These are phyloP conservation scores for Passer domesticus DNA, from an alignment of 2,113 vertebrate genomes.

Conservation along the genomic window DNA sequence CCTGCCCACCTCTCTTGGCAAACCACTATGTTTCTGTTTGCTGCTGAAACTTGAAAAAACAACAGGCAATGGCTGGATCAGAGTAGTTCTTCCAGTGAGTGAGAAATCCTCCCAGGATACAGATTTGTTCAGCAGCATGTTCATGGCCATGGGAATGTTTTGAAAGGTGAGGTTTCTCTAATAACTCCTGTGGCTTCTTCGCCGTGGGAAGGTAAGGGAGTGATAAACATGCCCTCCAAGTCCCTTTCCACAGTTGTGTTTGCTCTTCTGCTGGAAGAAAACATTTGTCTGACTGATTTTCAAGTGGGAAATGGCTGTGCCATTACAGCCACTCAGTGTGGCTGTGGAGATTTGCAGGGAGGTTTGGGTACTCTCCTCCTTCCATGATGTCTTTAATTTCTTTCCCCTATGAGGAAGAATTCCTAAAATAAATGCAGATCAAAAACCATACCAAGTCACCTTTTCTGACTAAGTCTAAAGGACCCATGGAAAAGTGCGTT, in stretches of 20 bases:
- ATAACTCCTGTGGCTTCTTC: constrained; percentile 51
- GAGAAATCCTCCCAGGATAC: constrained; percentile 30
- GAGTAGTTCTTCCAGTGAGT: background rate
- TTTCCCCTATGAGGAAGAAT: background rate
- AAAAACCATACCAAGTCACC: background rate
- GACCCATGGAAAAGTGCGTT: background rate
- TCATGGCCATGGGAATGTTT: constrained; percentile 53
- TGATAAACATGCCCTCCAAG: background rate
- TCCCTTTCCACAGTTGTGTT: constrained; percentile 12
- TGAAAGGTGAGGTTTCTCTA: constrained; percentile 48
- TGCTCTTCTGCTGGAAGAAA: constrained; percentile 26
- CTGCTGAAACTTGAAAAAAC: constrained; percentile 27
- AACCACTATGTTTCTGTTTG: constrained; percentile 28
- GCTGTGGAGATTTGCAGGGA: background rate
- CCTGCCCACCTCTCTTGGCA: constrained; percentile 35
- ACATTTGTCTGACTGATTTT: background rate
- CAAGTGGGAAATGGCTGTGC: background rate
- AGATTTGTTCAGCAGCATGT: background rate
- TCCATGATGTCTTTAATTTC: background rate
- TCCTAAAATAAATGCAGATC: background rate
- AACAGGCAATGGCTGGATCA: background rate
- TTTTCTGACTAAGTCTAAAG: background rate
- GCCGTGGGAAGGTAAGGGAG: constrained; percentile 35
- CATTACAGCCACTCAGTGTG: background rate
- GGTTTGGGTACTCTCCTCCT: background rate